A percentile compares a stretch with the other conserved stretches of the same genome.
phyloP scores from a whole-genome alignment of 1,140 invertebrate species.

The Heliothis virescens region DNA sequence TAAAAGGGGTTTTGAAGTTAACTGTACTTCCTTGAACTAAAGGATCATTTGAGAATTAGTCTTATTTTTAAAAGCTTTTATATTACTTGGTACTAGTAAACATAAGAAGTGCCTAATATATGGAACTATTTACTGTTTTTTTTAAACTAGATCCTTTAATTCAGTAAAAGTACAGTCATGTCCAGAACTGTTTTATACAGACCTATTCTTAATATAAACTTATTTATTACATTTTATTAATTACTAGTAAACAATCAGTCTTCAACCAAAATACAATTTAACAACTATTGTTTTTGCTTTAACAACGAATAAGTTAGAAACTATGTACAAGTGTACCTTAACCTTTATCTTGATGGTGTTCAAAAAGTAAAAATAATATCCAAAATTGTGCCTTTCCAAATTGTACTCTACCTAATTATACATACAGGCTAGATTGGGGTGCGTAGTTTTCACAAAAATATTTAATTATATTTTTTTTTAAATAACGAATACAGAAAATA shows the following conservation, averaged over 20 bases:
- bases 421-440: background rate
- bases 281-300: slow-evolving; percentile 55
- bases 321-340: slow-evolving; percentile 40
- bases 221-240: slow-evolving; percentile 24
- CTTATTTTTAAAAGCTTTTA: no score
- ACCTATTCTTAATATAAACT: background rate
- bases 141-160: background rate
- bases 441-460: background rate
- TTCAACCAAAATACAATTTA: slow-evolving; percentile 76
- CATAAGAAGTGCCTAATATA: no score
- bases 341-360: slow-evolving; percentile 12
- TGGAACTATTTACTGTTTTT: no score
- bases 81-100: background rate
- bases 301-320: slow-evolving; percentile 63
- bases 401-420: slow-evolving; percentile 61
- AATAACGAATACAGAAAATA: background rate
- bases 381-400: slow-evolving; percentile 62
- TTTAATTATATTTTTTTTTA: no score
- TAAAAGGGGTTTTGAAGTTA: background rate
- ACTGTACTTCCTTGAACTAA: background rate
- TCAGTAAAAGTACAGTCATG: background rate
- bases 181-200: slow-evolving; percentile 2
- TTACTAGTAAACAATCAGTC: slow-evolving; percentile 78
- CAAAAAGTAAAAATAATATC: slow-evolving; percentile 8
- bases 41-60: background rate